Conservation (phyloP, 2,113 vertebrate genomes). For the Microcebus murinus region DNA sequence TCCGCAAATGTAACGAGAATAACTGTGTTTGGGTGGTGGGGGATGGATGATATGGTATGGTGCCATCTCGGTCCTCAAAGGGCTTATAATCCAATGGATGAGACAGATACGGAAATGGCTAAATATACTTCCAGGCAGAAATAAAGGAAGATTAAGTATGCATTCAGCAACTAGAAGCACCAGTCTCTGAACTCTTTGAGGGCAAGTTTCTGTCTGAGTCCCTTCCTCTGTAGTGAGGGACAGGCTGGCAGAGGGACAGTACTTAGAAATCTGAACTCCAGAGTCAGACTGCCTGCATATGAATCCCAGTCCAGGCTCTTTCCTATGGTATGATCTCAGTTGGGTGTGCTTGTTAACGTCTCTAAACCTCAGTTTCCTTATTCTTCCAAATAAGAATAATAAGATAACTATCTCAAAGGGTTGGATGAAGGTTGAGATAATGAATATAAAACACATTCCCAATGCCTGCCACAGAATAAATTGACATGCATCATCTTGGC, state of each 20-base stretch:
- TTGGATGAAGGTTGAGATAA: not conserved
- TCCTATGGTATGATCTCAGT: not conserved
- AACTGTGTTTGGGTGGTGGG: not conserved
- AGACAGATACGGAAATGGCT: not conserved
- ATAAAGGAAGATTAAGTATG: not conserved
- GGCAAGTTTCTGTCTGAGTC: not conserved
- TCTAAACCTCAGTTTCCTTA: not conserved
- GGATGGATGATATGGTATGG: not conserved
- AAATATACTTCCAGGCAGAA: not conserved
- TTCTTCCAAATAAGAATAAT: constrained; percentile 12
- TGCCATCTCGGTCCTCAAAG: constrained; percentile 14
- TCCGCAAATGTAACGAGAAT: constrained; percentile 26
- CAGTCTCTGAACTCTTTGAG: not conserved
- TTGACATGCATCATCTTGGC: not conserved
- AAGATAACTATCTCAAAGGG: not conserved
- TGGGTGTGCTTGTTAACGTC: not conserved
- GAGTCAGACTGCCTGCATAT: not conserved
- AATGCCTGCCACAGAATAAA: not conserved
- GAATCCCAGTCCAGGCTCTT: not conserved
- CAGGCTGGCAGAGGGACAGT: not conserved
- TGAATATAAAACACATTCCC: not conserved
- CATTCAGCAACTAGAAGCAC: not conserved
- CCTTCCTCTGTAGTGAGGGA: not conserved
- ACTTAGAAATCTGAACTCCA: not conserved
- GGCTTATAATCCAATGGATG: constrained; percentile 32